These are phyloP conservation scores for Myotis pilosus DNA, from an alignment of 2,797 vertebrate genomes.

Conservation along the genomic window DNA sequence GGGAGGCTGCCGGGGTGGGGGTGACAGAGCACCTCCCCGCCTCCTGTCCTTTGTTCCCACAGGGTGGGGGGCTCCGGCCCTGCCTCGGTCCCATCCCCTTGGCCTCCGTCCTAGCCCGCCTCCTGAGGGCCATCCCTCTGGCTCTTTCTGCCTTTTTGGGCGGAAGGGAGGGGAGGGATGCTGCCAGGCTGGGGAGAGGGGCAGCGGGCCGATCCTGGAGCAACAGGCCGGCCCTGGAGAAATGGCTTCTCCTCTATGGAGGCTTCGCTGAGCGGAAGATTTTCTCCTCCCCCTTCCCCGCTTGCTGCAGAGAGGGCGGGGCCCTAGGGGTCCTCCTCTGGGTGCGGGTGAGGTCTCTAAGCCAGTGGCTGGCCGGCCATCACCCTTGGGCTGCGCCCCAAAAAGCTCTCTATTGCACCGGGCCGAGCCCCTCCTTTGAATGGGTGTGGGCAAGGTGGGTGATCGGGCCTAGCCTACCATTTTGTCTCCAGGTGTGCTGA, in stretches of 20 bases:
- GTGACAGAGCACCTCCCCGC: background rate
- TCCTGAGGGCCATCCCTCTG: background rate
- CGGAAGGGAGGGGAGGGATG: background rate
- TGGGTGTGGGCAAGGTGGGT: background rate
- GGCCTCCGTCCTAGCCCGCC: background rate
- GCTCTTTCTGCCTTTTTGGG: background rate
- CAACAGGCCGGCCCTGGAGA: conserved; percentile 52
- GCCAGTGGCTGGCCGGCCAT: background rate
- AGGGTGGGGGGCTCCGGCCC: background rate
- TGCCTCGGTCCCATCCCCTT: background rate
- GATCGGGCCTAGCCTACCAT: background rate
- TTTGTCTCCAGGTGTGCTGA: background rate
- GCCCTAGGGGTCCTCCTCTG: background rate
- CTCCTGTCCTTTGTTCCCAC: conserved; percentile 59
- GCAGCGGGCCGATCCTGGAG: background rate
- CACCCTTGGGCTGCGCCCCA: background rate
- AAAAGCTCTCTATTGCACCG: background rate
- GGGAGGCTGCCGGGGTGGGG: background rate
- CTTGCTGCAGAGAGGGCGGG: background rate
- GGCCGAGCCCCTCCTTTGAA: background rate
- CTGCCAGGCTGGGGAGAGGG: background rate
- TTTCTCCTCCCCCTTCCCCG: background rate
- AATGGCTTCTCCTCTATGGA: conserved; percentile 35
- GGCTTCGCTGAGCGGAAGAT: background rate
- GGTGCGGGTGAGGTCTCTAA: background rate